These are phyloP conservation scores for Leuciscus waleckii DNA, from an alignment of 2,797 vertebrate species.

Conservation along the genomic window DNA sequence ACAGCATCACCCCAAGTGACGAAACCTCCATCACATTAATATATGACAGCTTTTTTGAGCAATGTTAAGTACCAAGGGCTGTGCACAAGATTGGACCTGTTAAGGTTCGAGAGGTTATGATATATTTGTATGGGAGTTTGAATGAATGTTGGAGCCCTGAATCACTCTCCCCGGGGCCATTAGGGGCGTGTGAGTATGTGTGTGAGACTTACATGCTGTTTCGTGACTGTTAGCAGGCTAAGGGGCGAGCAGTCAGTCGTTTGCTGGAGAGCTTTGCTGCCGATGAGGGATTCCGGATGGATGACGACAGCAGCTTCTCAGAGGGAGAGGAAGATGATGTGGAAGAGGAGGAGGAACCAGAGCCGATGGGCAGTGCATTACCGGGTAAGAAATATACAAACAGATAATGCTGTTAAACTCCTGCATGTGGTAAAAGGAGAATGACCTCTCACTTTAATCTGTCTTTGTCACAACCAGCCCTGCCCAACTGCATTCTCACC, in stretches of 20 bases:
- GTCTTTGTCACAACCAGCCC: conserved; percentile 65
- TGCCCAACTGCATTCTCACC: conserved; percentile 89
- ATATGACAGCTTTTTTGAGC: conserved; percentile 64
- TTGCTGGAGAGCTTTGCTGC: conserved; percentile 91
- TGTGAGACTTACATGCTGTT: conserved; percentile 31
- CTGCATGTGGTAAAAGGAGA: conserved; percentile 5
- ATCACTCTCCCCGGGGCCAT: conserved; percentile 7
- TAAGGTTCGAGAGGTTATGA: conserved; percentile 60
- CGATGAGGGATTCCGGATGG: conserved; percentile 88
- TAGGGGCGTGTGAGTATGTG: conserved; percentile 34
- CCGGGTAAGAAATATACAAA: conserved; percentile 66
- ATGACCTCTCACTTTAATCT: conserved; percentile 35
- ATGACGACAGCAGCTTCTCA: conserved; percentile 92
- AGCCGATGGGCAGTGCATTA: conserved; percentile 60
- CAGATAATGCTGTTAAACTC: background rate
- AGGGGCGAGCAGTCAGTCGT: conserved; percentile 88
- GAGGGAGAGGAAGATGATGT: conserved; percentile 85
- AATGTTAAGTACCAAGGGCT: conserved; percentile 56
- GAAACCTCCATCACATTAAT: conserved; percentile 73
- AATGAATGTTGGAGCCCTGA: conserved; percentile 34
- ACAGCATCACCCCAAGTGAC: conserved; percentile 67
- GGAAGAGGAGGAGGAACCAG: conserved; percentile 60
- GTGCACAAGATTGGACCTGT: conserved; percentile 78
- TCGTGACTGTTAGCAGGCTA: conserved; percentile 74
- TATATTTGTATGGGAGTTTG: conserved; percentile 36